These are phyloP conservation scores for Berghia stephanieae DNA, from an alignment of 1,140 invertebrate species.

Conservation along the genomic window DNA sequence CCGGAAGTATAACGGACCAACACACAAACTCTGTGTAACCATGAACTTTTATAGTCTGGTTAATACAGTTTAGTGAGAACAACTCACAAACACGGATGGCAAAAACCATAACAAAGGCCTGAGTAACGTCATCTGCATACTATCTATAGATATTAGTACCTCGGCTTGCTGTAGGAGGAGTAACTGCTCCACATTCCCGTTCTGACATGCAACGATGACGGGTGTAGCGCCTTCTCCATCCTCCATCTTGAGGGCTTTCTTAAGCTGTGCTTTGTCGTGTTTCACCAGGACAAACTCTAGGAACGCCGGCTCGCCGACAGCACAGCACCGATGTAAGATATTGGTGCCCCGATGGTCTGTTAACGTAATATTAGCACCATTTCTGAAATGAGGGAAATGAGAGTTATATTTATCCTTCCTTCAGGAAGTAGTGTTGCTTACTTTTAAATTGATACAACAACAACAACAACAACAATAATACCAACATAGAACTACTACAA, in stretches of 20 bases:
- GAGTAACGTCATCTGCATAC: too few species aligned
- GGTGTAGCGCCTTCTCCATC: slow-evolving; percentile 51
- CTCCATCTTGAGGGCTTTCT: slow-evolving; percentile 47
- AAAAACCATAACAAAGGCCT: too few species aligned
- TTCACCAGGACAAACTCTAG: slow-evolving; percentile 43
- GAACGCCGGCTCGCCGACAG: slow-evolving; percentile 43
- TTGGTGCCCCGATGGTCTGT: slow-evolving; percentile 50
- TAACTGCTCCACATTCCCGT: slow-evolving; percentile 52
- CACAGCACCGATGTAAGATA: slow-evolving; percentile 52
- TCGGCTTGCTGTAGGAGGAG: slow-evolving; percentile 55
- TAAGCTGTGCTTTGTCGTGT: neutral
- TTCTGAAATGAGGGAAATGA: slow-evolving; percentile 41
- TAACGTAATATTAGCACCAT: slow-evolving; percentile 45
- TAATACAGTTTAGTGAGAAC: too few species aligned
- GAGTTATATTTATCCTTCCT: neutral
- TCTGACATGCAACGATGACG: slow-evolving; percentile 56
- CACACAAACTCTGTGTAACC: too few species aligned
- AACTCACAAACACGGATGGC: too few species aligned
- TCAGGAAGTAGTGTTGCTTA: neutral
- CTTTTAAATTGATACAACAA: neutral
- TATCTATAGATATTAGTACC: too few species aligned
- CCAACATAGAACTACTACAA: neutral
- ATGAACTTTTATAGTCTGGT: too few species aligned
- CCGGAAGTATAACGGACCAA: too few species aligned
- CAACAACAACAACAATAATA: neutral